Evolutionary conservation across 2,797 vertebrate species (phyloP), one percentile per base, ranked within the genome.

Genomic region (Cryptoblepharus egeriae): DNA sequence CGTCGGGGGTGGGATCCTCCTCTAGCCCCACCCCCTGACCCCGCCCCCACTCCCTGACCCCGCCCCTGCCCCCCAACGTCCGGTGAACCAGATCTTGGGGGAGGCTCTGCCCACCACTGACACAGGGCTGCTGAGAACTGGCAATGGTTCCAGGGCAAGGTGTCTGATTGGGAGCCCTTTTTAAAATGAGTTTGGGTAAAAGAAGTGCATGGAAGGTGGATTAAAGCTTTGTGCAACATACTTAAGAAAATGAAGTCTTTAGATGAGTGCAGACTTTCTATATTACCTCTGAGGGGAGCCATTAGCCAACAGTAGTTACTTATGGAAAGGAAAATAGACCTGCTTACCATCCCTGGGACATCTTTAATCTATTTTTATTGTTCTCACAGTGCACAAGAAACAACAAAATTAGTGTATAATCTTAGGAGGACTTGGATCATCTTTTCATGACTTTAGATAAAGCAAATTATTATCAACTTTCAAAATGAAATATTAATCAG

Each of bases 221-320:
- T 42, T 42, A 42, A 42, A 42, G 39, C 28, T 73, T 85, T 63
- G 6, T 32, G 67, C 15, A 52, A 49, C 26, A 15, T 63, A 49
- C 4, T 24, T 13, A 28, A 15, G 22, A 63, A 37, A 82, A 70
- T 15, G 11, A 4, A 22, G 5, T 3, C 63, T 69, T 77, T n/a
- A n/a, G 42, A 18, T 39, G 32, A 64, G 49, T 58, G 90, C 74
- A 83, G 3, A 22, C 65, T 90, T 84, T 85, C 83, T 78, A 3
- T 81, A 15, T 67, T 26, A 37, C 93, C 93, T 94, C 93, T 93
- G 91, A 90, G 93, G 92, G 93, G 93, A 94, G 93, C 93, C 88
- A 76, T 92, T 83, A 88, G 82, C 91, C 88, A 93, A 39, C 85
- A 88, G 69, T 92, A 92, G 75, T 85, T 61, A 67, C 79, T 82